Conservation (phyloP, 2,113 vertebrate species). For the Sisor rabdophorus region DNA sequence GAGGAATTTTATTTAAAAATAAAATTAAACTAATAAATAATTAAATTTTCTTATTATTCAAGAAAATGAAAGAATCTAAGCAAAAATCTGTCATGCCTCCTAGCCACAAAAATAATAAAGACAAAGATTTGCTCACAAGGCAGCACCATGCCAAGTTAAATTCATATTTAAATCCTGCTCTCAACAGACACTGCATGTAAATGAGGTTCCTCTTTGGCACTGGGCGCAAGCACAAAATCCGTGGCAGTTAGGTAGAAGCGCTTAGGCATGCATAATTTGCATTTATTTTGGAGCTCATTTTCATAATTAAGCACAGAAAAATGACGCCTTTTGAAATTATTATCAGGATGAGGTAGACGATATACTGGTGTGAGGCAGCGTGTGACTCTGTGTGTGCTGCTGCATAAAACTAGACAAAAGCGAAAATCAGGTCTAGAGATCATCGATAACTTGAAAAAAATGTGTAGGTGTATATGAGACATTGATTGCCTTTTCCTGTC, state of each 20-base stretch:
- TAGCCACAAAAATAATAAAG: conserved; percentile 62
- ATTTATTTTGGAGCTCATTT: conserved; percentile 53
- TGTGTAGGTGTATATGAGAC: neutral
- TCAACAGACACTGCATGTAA: conserved; percentile 62
- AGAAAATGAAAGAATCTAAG: conserved; percentile 52
- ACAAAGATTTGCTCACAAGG: conserved; percentile 57
- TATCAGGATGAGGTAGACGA: conserved; percentile 44
- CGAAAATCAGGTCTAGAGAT: neutral
- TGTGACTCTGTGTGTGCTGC: neutral
- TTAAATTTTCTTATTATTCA: conserved; percentile 15
- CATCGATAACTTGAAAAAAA: neutral
- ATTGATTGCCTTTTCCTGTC: neutral
- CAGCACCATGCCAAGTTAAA: conserved; percentile 62
- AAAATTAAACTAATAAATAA: neutral
- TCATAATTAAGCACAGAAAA: conserved; percentile 52
- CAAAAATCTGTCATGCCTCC: conserved; percentile 57
- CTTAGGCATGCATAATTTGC: conserved; percentile 49
- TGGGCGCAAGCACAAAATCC: conserved; percentile 59
- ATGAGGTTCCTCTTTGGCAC: conserved; percentile 66
- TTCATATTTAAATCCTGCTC: conserved; percentile 62
- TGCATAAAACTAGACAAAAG: neutral
- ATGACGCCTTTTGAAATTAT: conserved; percentile 48
- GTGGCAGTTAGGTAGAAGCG: conserved; percentile 51
- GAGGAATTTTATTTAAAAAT: neutral
- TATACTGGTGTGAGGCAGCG: conserved; percentile 1